Conservation (phyloP, 2,113 vertebrate species). For the Vanacampus margaritifer region DNA sequence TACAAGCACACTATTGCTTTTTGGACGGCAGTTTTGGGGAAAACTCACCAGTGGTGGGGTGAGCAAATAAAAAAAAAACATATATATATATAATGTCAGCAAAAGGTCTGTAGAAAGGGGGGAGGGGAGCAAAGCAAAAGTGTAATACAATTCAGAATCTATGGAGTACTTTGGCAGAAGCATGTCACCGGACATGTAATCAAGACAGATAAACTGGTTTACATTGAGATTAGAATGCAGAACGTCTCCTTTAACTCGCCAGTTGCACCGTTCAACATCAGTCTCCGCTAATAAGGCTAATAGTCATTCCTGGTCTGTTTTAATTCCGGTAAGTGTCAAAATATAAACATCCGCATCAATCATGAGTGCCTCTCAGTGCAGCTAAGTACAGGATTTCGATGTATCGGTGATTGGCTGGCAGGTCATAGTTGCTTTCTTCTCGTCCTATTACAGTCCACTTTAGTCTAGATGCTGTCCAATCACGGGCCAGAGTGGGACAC, state of each 20-base stretch:
- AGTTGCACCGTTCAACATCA: too few species aligned
- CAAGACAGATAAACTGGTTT: background rate
- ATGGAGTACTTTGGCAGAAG: too few species aligned
- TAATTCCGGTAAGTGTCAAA: background rate
- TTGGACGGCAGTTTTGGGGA: background rate
- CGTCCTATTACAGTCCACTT: background rate
- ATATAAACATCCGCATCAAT: background rate
- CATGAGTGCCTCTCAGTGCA: too few species aligned
- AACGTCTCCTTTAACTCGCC: too few species aligned
- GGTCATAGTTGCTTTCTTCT: background rate
- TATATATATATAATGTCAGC: too few species aligned
- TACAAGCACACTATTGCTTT: background rate
- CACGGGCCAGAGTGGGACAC: conserved; percentile 29
- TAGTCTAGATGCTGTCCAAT: conserved; percentile 44
- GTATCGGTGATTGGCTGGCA: background rate
- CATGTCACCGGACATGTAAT: background rate
- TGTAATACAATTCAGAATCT: too few species aligned
- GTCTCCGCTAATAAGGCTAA: too few species aligned
- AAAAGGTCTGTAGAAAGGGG: too few species aligned
- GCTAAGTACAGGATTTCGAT: background rate
- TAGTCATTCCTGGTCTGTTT: too few species aligned
- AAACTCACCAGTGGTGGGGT: background rate
- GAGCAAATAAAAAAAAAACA: too few species aligned
- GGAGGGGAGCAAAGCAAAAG: too few species aligned
- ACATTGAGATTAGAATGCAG: too few species aligned